Evolutionary conservation across 2,797 vertebrate genomes (phyloP), one percentile per base, ranked within the genome.

Genomic region (Distichodus sexfasciatus): DNA sequence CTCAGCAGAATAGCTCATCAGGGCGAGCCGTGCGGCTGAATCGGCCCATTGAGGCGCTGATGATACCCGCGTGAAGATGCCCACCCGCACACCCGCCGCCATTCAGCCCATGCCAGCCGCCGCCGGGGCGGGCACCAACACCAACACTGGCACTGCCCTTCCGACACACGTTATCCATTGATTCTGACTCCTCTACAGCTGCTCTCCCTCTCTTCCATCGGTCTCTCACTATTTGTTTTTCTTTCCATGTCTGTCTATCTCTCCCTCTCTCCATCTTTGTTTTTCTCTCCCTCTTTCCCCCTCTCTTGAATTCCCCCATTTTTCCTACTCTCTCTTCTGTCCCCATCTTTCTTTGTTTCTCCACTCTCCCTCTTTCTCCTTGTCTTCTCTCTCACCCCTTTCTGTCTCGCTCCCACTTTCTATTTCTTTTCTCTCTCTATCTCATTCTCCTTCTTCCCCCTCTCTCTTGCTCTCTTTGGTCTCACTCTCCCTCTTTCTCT

Each of bases 1-100:
- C 48, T 36, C 14, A 69, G 63, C 71, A 76, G 65, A 79, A 76
- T 74, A 74, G 67, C 69, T 79, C 77, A 79, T 76, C 77, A 79
- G 19, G 48, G 55, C 33, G 66, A 57, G 71, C 65, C 46, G 43
- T 31, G 43, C 71, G 71, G 67, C 66, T 74, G n/a, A 79, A 74
- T 79, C 77, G 74, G 64, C 50, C 53, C 67, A 76, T 76, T 79
- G 66, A 74, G 73, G 69, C 59, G 59, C 40, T 68, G 69, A 73
- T 40, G 40, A 51, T 28, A 4, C 10, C n/a, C n/a, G n/a, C n/a
- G n/a, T n/a, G n/a, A n/a, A n/a, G n/a, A n/a, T n/a, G n/a, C 14
- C 50, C 54, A 44, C 55, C 31, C 12, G 36, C 44, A 36, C 54
- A 65, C 66, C 44, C 41, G 61, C 36, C 60, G 21, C 66, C 53